A percentile compares a stretch with the other conserved stretches of the same genome.
Evolutionary conservation across 2,113 vertebrate genomes (phyloP).

Genomic region (Mobula hypostoma): DNA sequence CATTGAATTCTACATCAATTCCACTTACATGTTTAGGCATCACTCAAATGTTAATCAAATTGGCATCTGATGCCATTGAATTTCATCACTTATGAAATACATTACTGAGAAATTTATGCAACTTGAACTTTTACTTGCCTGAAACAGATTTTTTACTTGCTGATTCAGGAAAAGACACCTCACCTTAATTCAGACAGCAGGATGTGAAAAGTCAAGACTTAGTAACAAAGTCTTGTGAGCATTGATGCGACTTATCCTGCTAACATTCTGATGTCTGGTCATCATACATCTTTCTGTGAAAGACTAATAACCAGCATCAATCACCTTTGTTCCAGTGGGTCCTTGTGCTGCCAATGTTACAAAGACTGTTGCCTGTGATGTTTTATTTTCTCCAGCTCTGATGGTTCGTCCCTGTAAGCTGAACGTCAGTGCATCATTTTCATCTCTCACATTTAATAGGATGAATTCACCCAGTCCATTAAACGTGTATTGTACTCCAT

Average conservation of each 20-base stretch:
- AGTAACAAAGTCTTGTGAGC: background rate
- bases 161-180: background rate
- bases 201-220: background rate
- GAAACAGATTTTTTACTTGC: no score
- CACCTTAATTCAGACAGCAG: background rate
- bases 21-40: background rate
- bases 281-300: background rate
- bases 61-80: background rate
- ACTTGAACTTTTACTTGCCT: background rate
- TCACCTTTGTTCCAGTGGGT: slow-evolving; percentile 39
- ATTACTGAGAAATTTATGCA: background rate
- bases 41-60: background rate
- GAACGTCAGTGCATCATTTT: slow-evolving; percentile 39
- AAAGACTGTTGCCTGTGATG: slow-evolving; percentile 42
- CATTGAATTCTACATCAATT: background rate
- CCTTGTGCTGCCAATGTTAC: slow-evolving; percentile 41
- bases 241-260: background rate
- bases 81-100: background rate
- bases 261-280: background rate
- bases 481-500: slow-evolving; percentile 43
- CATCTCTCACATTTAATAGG: slow-evolving; percentile 40
- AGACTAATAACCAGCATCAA: background rate
- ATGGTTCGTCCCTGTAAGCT: slow-evolving; percentile 42
- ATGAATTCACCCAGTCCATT: slow-evolving; percentile 44
- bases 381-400: slow-evolving; percentile 41